Percentiles rank a stretch among this genome's conserved stretches.
phyloP scores from a whole-genome alignment of 2,113 vertebrate species.

The Psittacara wagleri region DNA sequence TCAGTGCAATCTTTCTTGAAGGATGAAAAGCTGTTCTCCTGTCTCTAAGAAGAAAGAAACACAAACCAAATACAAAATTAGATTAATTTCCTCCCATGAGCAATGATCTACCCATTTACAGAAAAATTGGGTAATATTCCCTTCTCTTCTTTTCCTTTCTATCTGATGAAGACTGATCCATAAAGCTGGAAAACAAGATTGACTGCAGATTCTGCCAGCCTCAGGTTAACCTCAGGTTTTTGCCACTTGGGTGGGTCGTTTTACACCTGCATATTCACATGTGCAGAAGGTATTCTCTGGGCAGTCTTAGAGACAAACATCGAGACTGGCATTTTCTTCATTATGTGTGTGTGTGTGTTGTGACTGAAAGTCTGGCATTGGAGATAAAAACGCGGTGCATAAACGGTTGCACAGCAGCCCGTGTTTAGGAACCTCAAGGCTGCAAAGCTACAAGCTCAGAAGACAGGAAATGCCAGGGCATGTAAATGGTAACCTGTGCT shows the following conservation, averaged over 20 bases:
- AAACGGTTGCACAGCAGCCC: background rate
- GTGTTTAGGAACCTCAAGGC: background rate
- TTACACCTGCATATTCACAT: background rate
- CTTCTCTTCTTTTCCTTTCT: background rate
- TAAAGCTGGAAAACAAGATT: background rate
- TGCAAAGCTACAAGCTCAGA: background rate
- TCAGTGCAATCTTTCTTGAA: constrained; percentile 6
- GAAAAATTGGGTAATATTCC: background rate
- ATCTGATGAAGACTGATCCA: background rate
- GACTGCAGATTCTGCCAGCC: background rate
- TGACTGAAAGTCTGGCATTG: background rate
- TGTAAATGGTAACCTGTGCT: background rate
- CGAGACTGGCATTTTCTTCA: background rate
- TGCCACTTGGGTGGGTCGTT: background rate
- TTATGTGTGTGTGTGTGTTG: background rate
- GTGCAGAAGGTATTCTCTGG: background rate
- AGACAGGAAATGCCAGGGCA: background rate
- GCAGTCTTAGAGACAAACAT: background rate
- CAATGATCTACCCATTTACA: background rate
- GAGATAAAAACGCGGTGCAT: background rate
- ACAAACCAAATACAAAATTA: background rate
- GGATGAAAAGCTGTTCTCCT: constrained; percentile 22
- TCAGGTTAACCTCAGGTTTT: background rate
- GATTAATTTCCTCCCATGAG: background rate
- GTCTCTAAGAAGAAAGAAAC: background rate